These are phyloP conservation scores for Nipponacmea schrenckii DNA, from an alignment of 2,888 invertebrate species.

Conservation along the genomic window DNA sequence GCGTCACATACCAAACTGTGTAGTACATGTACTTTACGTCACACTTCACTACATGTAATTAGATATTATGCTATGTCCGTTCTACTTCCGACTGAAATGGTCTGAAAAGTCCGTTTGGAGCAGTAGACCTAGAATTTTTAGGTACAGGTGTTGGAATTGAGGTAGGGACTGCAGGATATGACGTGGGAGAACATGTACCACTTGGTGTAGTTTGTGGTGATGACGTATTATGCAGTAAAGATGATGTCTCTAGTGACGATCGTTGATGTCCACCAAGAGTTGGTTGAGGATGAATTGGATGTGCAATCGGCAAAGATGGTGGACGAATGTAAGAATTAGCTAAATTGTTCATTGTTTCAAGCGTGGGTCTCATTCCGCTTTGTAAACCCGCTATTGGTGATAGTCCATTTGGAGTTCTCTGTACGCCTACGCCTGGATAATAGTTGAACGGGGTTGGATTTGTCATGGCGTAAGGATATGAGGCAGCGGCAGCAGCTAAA, in stretches of 20 bases:
- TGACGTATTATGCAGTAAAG: background rate
- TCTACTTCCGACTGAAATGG: constrained; percentile 31
- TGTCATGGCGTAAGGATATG: constrained; percentile 54
- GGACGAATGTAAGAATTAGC: background rate
- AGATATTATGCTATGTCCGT: constrained; percentile 16
- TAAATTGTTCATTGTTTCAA: constrained; percentile 4
- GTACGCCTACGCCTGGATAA: constrained; percentile 29
- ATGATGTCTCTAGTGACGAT: background rate
- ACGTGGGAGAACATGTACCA: background rate
- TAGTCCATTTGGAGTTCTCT: constrained; percentile 11
- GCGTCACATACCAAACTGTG: too few relatives aligned
- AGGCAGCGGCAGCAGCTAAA: constrained; percentile 83
- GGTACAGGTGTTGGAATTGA: constrained; percentile 13
- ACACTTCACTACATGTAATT: too few relatives aligned
- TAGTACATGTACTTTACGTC: too few relatives aligned
- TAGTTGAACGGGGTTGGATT: constrained; percentile 41
- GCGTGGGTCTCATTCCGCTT: background rate
- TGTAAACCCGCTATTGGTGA: constrained; percentile 8
- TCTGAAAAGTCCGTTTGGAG: constrained; percentile 31
- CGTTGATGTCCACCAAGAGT: background rate
- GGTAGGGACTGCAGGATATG: constrained; percentile 15
- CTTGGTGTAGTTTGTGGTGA: background rate
- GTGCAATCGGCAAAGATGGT: background rate
- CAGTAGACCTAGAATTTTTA: constrained; percentile 24
- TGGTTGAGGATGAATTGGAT: background rate